Conservation (phyloP, 2,888 invertebrate species). For the Aporophyla lueneburgensis region DNA sequence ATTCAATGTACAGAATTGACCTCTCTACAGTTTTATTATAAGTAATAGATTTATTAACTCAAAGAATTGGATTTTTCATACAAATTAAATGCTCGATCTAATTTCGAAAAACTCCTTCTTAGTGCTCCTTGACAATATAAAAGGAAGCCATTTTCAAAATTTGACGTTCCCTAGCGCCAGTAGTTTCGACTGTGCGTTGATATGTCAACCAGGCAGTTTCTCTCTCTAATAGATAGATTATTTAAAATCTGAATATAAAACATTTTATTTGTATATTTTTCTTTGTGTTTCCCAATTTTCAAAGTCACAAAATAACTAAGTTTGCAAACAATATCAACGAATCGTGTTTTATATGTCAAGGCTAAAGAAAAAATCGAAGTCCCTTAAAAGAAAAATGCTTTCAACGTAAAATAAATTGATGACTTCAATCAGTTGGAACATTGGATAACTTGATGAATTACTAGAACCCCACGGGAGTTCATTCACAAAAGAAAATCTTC, state of each 20-base stretch:
- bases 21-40: too few species aligned
- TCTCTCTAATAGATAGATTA: neutral
- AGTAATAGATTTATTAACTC: too few species aligned
- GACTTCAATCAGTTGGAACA: conserved; percentile 59
- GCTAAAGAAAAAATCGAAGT: conserved; percentile 18
- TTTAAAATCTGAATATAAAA: conserved; percentile 9
- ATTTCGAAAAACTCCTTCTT: too few species aligned
- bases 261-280: neutral
- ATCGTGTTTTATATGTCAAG: conserved; percentile 13
- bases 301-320: neutral
- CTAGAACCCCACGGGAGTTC: conserved; percentile 51
- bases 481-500: conserved; percentile 58
- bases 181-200: too few species aligned
- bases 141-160: too few species aligned
- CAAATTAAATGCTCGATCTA: too few species aligned
- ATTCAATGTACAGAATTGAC: too few species aligned
- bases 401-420: conserved; percentile 64
- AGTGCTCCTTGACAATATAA: too few species aligned
- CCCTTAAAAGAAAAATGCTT: conserved; percentile 40
- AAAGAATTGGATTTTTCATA: too few species aligned
- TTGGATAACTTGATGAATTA: conserved; percentile 66
- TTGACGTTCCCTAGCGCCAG: too few species aligned
- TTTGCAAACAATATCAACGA: conserved; percentile 8
- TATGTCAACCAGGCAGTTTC: too few species aligned
- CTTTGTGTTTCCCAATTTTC: neutral